phyloP scores from a whole-genome alignment of 2,113 vertebrate genomes.

The Barnardius zonarius region DNA sequence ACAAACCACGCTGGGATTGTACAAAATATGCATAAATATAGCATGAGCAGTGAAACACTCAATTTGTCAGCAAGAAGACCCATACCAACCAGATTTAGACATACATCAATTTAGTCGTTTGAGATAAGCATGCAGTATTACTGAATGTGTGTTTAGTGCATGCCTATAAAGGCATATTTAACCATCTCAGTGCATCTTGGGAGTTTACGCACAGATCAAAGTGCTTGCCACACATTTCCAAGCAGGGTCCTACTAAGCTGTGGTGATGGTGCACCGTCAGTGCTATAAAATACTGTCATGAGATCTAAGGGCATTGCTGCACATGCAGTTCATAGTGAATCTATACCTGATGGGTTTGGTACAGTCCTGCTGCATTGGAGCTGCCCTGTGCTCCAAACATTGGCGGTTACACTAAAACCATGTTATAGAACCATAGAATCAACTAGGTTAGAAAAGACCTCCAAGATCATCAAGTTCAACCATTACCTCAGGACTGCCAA shows the following conservation, averaged over 20 bases:
- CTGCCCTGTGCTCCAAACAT: accelerated
- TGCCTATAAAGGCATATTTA: neutral
- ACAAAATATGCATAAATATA: neutral
- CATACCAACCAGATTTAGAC: neutral
- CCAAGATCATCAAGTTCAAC: neutral
- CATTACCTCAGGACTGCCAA: neutral
- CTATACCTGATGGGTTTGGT: accelerated
- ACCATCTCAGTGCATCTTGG: neutral
- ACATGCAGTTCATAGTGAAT: too few species aligned
- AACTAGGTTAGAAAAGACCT: neutral
- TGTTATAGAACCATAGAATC: neutral
- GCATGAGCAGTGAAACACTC: accelerated
- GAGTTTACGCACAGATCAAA: neutral
- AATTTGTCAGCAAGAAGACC: neutral
- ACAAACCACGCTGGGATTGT: neutral
- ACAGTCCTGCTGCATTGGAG: neutral
- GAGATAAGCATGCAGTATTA: neutral
- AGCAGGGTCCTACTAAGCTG: neutral
- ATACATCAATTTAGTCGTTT: neutral
- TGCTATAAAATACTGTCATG: accelerated
- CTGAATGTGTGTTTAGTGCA: neutral
- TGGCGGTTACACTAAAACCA: neutral
- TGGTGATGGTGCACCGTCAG: accelerated
- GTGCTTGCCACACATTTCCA: neutral
- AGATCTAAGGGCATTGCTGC: neutral